phyloP scores from a whole-genome alignment of 2,888 invertebrate species.

The Watsonalla binaria region DNA sequence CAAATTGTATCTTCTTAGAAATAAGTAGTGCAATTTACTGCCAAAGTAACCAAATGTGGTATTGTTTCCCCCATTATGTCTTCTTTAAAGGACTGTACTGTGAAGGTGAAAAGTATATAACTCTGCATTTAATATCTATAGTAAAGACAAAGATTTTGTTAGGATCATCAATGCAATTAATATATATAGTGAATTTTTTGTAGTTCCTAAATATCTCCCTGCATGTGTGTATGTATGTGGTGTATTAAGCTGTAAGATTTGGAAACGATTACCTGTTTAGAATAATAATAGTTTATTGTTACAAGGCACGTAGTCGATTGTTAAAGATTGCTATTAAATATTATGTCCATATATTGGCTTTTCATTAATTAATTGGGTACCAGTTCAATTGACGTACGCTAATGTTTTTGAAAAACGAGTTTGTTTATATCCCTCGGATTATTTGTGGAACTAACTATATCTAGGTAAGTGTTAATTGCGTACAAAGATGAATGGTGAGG shows the following conservation, averaged over 20 bases:
- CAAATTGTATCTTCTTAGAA: background rate
- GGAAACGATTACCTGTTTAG: background rate
- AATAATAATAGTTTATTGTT: background rate
- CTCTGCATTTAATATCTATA: slow-evolving; percentile 8
- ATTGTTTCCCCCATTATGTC: background rate
- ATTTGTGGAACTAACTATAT: slow-evolving; percentile 45
- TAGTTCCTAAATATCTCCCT: background rate
- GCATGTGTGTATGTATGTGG: background rate
- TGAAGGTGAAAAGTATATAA: background rate
- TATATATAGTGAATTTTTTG: background rate
- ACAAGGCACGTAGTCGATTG: slow-evolving; percentile 5
- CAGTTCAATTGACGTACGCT: slow-evolving; percentile 6
- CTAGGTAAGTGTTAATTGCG: slow-evolving; percentile 68
- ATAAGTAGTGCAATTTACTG: background rate
- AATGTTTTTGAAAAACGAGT: slow-evolving; percentile 2
- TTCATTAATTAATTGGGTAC: slow-evolving; percentile 12
- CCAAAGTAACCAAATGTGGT: background rate
- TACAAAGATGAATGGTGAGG: slow-evolving; percentile 65
- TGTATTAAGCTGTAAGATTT: background rate
- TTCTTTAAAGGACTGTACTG: background rate
- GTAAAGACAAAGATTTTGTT: background rate
- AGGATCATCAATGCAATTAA: background rate
- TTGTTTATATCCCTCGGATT: slow-evolving; percentile 7
- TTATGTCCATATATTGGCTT: background rate
- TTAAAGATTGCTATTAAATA: slow-evolving; percentile 5